Evolutionary conservation across 2,113 vertebrate genomes (phyloP).

Genomic region (Mastomys coucha): DNA sequence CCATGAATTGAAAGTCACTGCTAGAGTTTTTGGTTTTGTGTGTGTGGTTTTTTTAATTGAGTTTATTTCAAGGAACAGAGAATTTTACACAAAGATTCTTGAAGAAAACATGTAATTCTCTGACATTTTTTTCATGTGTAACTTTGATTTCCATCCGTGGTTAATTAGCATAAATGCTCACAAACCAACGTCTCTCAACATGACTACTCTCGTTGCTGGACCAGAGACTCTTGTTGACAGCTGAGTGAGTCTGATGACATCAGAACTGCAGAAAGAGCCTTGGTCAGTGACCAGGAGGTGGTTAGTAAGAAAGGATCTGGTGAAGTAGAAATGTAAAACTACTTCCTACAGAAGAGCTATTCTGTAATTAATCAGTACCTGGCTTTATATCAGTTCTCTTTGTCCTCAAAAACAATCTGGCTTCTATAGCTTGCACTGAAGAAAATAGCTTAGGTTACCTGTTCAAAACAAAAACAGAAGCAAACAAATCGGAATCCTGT

Average conservation of each 20-base stretch:
- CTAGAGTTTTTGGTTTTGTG: background rate
- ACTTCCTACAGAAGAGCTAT: background rate
- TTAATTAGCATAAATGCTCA: conserved; percentile 11
- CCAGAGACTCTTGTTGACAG: conserved; percentile 22
- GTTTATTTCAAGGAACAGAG: background rate
- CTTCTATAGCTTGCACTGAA: background rate
- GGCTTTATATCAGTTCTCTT: background rate
- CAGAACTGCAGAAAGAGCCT: background rate
- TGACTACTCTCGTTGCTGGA: background rate
- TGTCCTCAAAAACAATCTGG: background rate
- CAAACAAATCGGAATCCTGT: background rate
- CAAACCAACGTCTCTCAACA: background rate
- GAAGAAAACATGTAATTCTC: background rate
- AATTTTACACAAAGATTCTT: conserved; percentile 7
- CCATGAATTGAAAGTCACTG: background rate
- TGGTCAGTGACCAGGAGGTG: background rate
- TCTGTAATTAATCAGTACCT: conserved; percentile 7
- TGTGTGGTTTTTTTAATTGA: background rate
- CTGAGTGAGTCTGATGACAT: background rate
- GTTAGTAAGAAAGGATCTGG: background rate
- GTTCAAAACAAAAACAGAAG: background rate
- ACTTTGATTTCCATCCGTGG: conserved; percentile 33
- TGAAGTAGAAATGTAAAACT: background rate
- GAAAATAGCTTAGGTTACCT: background rate
- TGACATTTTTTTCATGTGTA: background rate